Evolutionary conservation across 2,797 vertebrate species (phyloP).

Genomic region (Acomys russatus): DNA sequence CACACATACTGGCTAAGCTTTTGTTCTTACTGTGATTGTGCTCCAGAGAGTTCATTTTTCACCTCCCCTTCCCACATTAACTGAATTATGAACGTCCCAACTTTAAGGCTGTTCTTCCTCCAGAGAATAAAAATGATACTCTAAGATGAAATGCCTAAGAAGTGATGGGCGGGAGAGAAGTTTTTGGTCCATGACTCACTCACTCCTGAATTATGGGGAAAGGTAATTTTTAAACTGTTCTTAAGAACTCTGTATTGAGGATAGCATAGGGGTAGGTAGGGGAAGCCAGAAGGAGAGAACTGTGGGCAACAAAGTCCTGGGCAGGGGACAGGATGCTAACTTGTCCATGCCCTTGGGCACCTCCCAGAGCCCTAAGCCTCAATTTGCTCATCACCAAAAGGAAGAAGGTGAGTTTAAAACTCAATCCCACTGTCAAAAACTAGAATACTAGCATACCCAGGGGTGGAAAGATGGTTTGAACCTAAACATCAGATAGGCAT

Average conservation of each 20-base stretch:
- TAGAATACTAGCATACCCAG: not conserved
- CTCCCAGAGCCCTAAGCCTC: not conserved
- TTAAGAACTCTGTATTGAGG: constrained; percentile 53
- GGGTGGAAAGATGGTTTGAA: constrained; percentile 19
- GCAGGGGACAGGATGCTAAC: not conserved
- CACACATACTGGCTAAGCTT: constrained; percentile 88
- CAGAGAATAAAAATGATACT: constrained; percentile 72
- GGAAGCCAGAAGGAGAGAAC: not conserved
- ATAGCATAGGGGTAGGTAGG: not conserved
- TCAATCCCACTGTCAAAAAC: not conserved
- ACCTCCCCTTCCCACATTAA: constrained; percentile 80
- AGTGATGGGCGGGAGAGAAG: constrained; percentile 75
- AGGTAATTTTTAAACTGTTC: constrained; percentile 49
- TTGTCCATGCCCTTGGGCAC: not conserved
- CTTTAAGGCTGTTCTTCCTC: constrained; percentile 75
- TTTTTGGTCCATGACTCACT: constrained; percentile 72
- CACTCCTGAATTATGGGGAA: constrained; percentile 75
- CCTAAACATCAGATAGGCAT: not conserved
- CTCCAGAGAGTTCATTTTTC: constrained; percentile 81
- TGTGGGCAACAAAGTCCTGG: not conserved
- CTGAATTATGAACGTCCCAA: constrained; percentile 81
- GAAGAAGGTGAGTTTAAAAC: not conserved
- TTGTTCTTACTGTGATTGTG: constrained; percentile 87
- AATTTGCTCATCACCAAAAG: not conserved
- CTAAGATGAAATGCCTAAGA: constrained; percentile 60